These are phyloP conservation scores for Ecdyonurus torrentis DNA, from an alignment of 2,888 invertebrate species.

Conservation along the genomic window DNA sequence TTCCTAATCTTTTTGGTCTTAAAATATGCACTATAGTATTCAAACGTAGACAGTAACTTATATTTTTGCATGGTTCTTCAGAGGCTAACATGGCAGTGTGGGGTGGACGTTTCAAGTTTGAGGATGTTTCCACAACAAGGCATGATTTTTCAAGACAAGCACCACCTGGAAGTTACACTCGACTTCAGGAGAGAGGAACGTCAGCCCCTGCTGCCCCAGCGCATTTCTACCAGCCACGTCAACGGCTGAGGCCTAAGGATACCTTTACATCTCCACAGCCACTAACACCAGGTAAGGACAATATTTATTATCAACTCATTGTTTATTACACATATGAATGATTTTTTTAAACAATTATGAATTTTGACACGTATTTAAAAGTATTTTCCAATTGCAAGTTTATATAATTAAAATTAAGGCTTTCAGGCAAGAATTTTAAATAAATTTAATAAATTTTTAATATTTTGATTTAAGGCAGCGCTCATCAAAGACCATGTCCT, in stretches of 20 bases:
- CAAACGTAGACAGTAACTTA: no score
- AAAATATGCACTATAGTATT: no score
- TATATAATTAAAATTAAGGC: no score
- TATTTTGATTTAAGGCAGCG: not conserved
- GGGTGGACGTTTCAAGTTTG: not conserved
- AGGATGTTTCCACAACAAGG: not conserved
- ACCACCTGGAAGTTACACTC: not conserved
- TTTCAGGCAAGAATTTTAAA: no score
- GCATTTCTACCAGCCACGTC: not conserved
- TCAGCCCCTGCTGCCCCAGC: not conserved
- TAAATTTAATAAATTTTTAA: no score
- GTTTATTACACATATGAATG: no score
- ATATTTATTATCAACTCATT: no score
- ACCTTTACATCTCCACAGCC: not conserved
- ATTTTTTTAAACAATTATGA: no score
- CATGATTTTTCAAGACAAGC: not conserved
- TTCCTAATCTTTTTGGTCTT: no score
- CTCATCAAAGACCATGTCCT: not conserved
- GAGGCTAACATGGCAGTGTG: not conserved
- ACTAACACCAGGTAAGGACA: not conserved
- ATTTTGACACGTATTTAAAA: no score
- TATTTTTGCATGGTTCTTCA: no score
- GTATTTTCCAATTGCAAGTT: no score
- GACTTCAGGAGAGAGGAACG: not conserved
- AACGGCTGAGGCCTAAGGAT: not conserved